These are phyloP conservation scores for Meloidogyne hapla DNA, from an alignment of 1,140 invertebrate species.

Conservation along the genomic window DNA sequence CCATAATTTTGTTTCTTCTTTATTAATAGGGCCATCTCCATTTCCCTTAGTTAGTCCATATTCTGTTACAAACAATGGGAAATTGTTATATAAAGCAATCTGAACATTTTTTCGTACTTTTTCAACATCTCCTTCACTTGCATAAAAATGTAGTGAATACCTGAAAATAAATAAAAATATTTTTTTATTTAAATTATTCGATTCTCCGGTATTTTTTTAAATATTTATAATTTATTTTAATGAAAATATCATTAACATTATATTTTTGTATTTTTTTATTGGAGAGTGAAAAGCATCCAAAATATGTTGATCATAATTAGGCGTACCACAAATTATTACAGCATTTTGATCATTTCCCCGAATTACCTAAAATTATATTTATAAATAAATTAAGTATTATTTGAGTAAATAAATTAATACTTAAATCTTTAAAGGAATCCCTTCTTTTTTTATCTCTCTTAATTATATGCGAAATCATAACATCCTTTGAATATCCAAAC, in stretches of 20 bases:
- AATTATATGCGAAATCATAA: too few species aligned
- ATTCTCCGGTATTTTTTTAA: too few species aligned
- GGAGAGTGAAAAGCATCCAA: slow-evolving; percentile 13
- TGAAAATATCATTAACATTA: slow-evolving; percentile 11
- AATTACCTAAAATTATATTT: slow-evolving; percentile 13
- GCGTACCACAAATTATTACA: slow-evolving; percentile 26
- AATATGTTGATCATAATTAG: slow-evolving; percentile 24
- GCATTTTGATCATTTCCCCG: slow-evolving; percentile 18
- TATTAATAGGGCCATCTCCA: slow-evolving; percentile 12
- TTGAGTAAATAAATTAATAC: too few species aligned
- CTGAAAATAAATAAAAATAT: neutral
- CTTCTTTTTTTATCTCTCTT: too few species aligned
- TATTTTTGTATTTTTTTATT: slow-evolving; percentile 21
- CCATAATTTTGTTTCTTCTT: slow-evolving; percentile 14
- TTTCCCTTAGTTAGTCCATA: slow-evolving; percentile 12
- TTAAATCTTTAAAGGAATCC: too few species aligned
- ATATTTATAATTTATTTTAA: too few species aligned
- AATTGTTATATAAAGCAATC: neutral
- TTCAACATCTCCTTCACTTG: neutral
- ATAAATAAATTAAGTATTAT: neutral
- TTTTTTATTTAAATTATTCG: too few species aligned
- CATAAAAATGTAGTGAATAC: neutral
- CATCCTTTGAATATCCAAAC: too few species aligned
- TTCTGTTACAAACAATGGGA: slow-evolving; percentile 36
- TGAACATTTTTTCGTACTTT: slow-evolving; percentile 24